Evolutionary conservation across 2,888 invertebrate genomes (phyloP).

Genomic region (Hydrotaea cyrtoneurina): DNA sequence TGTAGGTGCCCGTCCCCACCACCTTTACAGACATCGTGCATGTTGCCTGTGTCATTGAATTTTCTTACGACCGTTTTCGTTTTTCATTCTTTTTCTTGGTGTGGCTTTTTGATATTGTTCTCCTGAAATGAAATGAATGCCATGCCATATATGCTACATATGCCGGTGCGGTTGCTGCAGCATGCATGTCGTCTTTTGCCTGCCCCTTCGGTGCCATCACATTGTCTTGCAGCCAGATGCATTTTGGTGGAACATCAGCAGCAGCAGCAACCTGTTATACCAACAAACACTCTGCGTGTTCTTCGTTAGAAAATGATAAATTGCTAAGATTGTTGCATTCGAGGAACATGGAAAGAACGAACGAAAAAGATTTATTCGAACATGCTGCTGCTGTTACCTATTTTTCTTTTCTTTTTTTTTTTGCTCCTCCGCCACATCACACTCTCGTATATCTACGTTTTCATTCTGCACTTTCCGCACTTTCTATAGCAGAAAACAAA

Average conservation of each 20-base stretch:
- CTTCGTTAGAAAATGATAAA: conserved; percentile 65
- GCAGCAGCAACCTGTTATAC: conserved; percentile 65
- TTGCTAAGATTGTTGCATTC: conserved; percentile 64
- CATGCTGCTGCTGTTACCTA: conserved; percentile 62
- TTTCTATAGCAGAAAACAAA: not conserved
- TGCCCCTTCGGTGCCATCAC: not conserved
- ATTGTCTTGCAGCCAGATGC: conserved; percentile 40
- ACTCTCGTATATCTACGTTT: not conserved
- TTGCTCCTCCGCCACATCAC: not conserved
- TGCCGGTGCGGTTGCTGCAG: conserved; percentile 7
- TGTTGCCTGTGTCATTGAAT: conserved; percentile 35
- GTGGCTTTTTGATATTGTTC: conserved; percentile 34
- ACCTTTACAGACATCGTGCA: not conserved
- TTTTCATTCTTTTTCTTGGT: conserved; percentile 23
- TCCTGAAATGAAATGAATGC: conserved; percentile 25
- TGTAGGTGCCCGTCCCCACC: not conserved
- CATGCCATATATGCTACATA: conserved; percentile 17
- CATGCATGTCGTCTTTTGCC: conserved; percentile 13
- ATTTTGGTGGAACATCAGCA: conserved; percentile 1
- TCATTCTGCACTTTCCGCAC: not conserved
- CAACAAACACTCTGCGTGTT: conserved; percentile 59
- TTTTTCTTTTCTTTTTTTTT: conserved; percentile 57
- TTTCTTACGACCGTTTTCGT: conserved; percentile 9
- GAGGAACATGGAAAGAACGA: conserved; percentile 5
- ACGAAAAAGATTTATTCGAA: conserved; percentile 66